Evolutionary conservation across 2,113 vertebrate species (phyloP), one percentile per base, ranked within the genome.

Genomic region (Scopus umbretta): DNA sequence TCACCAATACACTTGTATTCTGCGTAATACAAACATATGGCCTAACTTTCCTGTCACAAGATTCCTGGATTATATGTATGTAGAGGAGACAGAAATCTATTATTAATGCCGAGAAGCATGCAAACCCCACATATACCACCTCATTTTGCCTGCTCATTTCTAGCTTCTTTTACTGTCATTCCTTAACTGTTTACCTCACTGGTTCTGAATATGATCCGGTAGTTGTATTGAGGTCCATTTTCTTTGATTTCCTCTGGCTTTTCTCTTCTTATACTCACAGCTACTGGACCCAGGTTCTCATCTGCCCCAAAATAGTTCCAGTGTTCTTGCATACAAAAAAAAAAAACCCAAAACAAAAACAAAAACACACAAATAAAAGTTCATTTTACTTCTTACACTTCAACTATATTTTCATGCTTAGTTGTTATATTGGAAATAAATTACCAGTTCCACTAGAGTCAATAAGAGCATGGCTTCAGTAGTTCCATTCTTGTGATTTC

Each of bases 231-330:
- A 94, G 98, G 98, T 80, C 99, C 98, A 13, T 99, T 99, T 91
- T 99, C 99, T 92, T 99, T 99, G 53, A 99, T 98, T 94, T 99
- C 99, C 75, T 99, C 99, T 78, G 99, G 97, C 94, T 99, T 99
- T 93, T 99, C 99, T 92, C 99, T 98, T 94, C 99, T 98, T 94
- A 99, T 97, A 96, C 99, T 99, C 92, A 99, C 98, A 83, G 99
- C 99, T 92, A 99, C 99, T 3, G 99, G 99, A 86, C 99, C 99
- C 71, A 99, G 97, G 42, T 98, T 98, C 91, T 99, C 99, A 88
- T 99, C 99, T 23, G 99, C 97, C 72, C 99, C 99, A 97, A 99
- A 99, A 97, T 99, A 99, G 98, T 99, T 99, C 99, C 99, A 99
- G 97, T 99, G 99, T 96, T 99, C 99, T 99, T 98, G 82, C 50